A percentile compares a stretch with the other conserved stretches of the same genome.
Conservation (phyloP, 2,797 vertebrate species). For the Rallus crepitans region DNA sequence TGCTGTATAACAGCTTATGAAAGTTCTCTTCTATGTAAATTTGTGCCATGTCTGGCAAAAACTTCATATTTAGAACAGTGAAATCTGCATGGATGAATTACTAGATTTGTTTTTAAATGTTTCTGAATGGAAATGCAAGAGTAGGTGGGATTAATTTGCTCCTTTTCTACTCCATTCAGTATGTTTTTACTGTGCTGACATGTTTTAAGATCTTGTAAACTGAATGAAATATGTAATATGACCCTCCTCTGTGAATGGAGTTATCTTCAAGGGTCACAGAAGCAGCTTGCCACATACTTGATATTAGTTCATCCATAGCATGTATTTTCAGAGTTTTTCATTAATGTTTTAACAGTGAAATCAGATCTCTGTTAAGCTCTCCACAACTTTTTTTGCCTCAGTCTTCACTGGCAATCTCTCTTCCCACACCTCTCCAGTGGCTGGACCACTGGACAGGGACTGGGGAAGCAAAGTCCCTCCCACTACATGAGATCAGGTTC, state of each 20-base stretch:
- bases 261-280: neutral
- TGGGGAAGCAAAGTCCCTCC: neutral
- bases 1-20: neutral
- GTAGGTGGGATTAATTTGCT: neutral
- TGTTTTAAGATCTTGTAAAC: neutral
- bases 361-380: neutral
- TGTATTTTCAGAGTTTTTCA: neutral
- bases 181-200: neutral
- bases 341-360: neutral
- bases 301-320: neutral
- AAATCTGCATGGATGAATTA: neutral
- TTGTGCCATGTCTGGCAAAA: neutral
- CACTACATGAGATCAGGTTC: neutral
- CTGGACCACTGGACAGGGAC: neutral
- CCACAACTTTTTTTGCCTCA: neutral
- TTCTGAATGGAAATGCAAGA: neutral
- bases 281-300: neutral
- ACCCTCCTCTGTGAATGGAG: neutral
- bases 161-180: neutral
- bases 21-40: neutral
- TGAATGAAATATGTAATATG: neutral
- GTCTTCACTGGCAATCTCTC: neutral
- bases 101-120: neutral
- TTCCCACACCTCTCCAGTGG: neutral
- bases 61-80: neutral